A percentile compares a stretch with the other conserved stretches of the same genome.
These are phyloP conservation scores for Coenonympha arcania DNA, from an alignment of 2,888 invertebrate species.

Conservation along the genomic window DNA sequence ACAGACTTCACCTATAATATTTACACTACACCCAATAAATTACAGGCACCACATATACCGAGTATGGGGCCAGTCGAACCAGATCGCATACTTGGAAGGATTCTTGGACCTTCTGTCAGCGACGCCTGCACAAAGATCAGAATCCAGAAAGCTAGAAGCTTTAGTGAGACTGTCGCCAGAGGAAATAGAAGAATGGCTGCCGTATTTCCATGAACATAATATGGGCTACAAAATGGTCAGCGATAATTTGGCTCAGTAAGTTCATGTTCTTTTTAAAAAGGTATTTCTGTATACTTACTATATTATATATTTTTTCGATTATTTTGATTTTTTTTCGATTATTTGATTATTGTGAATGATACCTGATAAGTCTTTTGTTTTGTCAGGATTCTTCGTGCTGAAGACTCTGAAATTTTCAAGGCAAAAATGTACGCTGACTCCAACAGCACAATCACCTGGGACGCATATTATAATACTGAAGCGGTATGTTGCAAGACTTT, in stretches of 20 bases:
- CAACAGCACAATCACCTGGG: conserved; percentile 52
- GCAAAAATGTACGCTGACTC: conserved; percentile 36
- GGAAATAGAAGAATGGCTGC: conserved; percentile 50
- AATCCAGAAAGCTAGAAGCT: conserved; percentile 49
- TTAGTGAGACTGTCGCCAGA: conserved; percentile 51
- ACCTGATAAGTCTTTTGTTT: no score
- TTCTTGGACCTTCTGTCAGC: conserved; percentile 49
- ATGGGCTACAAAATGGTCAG: conserved; percentile 48
- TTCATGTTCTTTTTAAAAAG: no score
- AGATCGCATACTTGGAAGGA: conserved; percentile 44
- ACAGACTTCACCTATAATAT: no score
- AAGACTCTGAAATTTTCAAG: conserved; percentile 43
- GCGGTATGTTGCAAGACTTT: conserved; percentile 10
- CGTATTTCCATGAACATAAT: conserved; percentile 43
- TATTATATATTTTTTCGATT: no score
- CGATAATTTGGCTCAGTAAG: conserved; percentile 59
- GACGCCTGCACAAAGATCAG: conserved; percentile 39
- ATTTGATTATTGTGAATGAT: no score
- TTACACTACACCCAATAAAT: no score
- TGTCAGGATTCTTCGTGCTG: conserved; percentile 49
- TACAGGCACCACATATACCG: conserved; percentile 56
- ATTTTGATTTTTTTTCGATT: no score
- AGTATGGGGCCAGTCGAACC: conserved; percentile 43
- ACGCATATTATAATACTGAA: conserved; percentile 44
- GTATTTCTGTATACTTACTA: no score